Base-by-base conservation (phyloP, 2,113 vertebrate species). In the Ovibos moschatus region DNA sequence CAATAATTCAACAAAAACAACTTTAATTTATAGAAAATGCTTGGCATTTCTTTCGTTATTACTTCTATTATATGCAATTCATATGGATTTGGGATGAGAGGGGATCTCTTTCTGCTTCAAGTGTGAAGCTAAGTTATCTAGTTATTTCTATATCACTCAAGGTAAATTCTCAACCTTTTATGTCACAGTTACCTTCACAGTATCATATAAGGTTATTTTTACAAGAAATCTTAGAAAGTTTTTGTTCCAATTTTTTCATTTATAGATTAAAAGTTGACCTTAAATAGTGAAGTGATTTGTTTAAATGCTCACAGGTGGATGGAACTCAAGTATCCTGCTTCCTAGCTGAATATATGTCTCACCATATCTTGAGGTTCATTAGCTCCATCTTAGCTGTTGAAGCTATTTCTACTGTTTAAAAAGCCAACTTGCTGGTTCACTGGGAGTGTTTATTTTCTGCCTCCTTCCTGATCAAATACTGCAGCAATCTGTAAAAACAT, bases 401-500 rank as follows among this genome's bases (percentile, higher is more conserved):
- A 97, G 95, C 87, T 86, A 53, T 97, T 95, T 98, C 94, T 97
- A 88, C 55, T 98, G 87, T 96, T 97, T 97, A 94, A 88, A 97
- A 97, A 98, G 92, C n/a, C 94, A 95, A 62, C 98, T 98, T 98
- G 90, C 96, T 98, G 89, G 87, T 98, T 99, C 98, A 97, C 67
- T 98, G 96, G 6, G 57, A 98, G 67, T 95, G 95, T 98, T 98
- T 98, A 97, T 98, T 98, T 99, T 98, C 95, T 97, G 67, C 89
- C 25, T 27, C 88, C 78, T 97, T 98, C 98, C 98, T 98, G 93
- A 98, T 98, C 97, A 98, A 64, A 89, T 98, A 97, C 92, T 98
- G 91, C 50, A 74, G 94, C 97, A 98, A 97, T 98, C 97, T 97
- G 97, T 98, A 98, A 98, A 98, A 99, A 97, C 96, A 98, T 97